Evolutionary conservation across 2,888 invertebrate genomes (phyloP).

Genomic region (Scrobipalpa costella): DNA sequence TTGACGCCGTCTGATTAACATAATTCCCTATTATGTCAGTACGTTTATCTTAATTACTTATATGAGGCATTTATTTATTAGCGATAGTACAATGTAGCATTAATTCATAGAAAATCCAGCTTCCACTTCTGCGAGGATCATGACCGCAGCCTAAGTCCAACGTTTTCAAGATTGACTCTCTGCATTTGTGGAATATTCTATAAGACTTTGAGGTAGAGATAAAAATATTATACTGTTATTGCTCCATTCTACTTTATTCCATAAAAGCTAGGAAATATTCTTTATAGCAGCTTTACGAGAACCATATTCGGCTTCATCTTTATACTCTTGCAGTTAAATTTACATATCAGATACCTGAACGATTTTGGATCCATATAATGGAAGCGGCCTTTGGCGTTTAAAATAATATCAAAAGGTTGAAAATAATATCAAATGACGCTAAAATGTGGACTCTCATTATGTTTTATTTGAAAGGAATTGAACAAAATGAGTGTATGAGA

Average conservation of each 20-base stretch:
- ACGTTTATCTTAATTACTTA: too few relatives aligned
- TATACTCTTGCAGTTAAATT: constrained; percentile 4
- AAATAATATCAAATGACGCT: neutral
- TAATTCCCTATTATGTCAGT: too few relatives aligned
- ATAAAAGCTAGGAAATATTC: constrained; percentile 4
- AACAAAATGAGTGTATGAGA: too few relatives aligned
- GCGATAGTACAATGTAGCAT: too few relatives aligned
- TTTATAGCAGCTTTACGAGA: constrained; percentile 10
- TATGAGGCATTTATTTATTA: too few relatives aligned
- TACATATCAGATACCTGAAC: constrained; percentile 8
- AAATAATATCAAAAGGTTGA: neutral
- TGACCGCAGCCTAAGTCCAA: too few relatives aligned
- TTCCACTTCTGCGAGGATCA: too few relatives aligned
- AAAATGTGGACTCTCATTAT: too few relatives aligned
- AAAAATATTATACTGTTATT: constrained; percentile 3
- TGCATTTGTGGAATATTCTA: neutral
- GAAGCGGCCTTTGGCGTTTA: neutral
- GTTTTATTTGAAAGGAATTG: too few relatives aligned
- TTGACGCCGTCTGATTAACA: too few relatives aligned
- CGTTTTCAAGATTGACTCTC: neutral
- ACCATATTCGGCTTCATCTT: constrained; percentile 7
- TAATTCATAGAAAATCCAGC: too few relatives aligned
- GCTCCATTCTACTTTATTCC: constrained; percentile 5
- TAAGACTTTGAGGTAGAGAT: neutral
- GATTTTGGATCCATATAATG: neutral